Percentiles rank a stretch among this genome's conserved stretches.
Conservation (phyloP, 2,797 vertebrate species). For the Spinibarbus caldwelli region DNA sequence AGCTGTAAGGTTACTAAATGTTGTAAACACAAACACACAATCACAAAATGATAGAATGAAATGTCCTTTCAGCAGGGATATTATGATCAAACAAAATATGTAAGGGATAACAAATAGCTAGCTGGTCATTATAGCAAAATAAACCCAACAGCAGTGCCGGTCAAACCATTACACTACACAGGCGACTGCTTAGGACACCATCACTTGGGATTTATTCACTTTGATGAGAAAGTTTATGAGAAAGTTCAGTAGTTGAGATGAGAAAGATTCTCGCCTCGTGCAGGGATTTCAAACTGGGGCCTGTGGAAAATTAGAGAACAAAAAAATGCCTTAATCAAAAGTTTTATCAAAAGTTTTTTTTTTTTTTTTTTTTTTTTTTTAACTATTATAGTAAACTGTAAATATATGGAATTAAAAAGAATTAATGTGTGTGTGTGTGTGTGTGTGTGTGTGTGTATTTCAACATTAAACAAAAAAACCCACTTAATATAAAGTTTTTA, state of each 20-base stretch:
- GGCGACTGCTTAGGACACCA: background rate
- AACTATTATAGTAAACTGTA: background rate
- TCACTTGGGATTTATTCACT: background rate
- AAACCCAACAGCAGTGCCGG: background rate
- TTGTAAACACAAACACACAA: slow-evolving; percentile 1
- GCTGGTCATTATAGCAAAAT: background rate
- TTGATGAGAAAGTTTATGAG: background rate
- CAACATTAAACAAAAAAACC: too few relatives aligned
- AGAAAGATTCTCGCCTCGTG: background rate
- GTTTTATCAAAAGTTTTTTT: background rate
- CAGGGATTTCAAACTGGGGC: background rate
- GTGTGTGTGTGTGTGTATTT: too few relatives aligned
- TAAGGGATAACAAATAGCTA: background rate
- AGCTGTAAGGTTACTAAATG: background rate
- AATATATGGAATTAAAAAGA: background rate
- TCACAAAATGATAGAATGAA: background rate
- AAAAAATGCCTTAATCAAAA: background rate
- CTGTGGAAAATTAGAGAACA: background rate
- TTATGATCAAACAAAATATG: slow-evolving; percentile 12
- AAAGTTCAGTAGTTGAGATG: background rate
- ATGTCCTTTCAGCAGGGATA: background rate
- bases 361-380: background rate
- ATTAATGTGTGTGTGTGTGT: background rate
- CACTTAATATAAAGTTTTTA: too few relatives aligned
- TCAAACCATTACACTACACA: background rate